phyloP scores from a whole-genome alignment of 2,113 vertebrate species.

The Odocoileus virginianus region DNA sequence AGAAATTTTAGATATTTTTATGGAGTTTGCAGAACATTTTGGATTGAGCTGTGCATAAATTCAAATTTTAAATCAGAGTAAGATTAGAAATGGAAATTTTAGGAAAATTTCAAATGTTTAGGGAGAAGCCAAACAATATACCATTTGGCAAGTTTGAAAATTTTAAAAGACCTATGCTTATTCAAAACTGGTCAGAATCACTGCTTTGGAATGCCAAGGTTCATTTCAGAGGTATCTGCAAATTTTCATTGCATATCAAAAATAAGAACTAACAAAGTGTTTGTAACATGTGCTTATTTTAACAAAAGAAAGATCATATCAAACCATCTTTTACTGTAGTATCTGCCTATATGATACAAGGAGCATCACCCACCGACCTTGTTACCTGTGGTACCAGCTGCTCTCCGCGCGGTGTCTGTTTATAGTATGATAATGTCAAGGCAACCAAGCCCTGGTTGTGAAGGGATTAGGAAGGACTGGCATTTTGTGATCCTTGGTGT shows the following conservation, averaged over 20 bases:
- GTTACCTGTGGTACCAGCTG: background rate
- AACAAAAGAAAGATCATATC: background rate
- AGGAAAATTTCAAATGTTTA: constrained; percentile 17
- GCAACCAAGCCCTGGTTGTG: background rate
- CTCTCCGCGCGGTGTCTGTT: background rate
- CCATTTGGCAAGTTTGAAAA: background rate
- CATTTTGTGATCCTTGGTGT: background rate
- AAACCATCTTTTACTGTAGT: background rate
- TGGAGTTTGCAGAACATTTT: background rate
- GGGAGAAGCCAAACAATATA: background rate
- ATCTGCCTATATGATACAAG: background rate
- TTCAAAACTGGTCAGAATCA: background rate
- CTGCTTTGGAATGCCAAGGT: background rate
- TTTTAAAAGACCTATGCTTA: background rate
- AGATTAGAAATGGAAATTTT: constrained; percentile 19
- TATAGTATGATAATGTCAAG: background rate
- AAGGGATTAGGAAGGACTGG: background rate
- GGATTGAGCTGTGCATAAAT: background rate
- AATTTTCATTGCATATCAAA: background rate
- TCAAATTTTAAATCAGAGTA: constrained; percentile 31
- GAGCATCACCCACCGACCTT: background rate
- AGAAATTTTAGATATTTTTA: constrained; percentile 1
- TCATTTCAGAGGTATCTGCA: background rate
- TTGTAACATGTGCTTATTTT: background rate
- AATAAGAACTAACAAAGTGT: background rate